Evolutionary conservation across 2,888 invertebrate genomes (phyloP), one percentile per base, ranked within the genome.

Genomic region (Zaprionus obscuricornis): DNA sequence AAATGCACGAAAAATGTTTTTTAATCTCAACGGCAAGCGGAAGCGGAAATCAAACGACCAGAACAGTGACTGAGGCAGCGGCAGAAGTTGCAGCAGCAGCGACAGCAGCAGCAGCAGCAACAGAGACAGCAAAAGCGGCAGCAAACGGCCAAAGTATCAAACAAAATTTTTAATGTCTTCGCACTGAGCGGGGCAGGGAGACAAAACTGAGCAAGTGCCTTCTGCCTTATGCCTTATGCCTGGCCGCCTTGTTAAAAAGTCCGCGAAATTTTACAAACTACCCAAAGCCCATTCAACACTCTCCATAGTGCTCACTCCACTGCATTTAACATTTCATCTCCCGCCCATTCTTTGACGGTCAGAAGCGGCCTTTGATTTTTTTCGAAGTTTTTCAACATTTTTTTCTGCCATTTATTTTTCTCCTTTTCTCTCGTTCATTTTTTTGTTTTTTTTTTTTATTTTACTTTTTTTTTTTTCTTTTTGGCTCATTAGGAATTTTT

Each of bases 31-130:
- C 76, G 88, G 87, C 87, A 87, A 87, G 87, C 87, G 88, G 86
- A 87, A 87, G 69, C 87, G 88, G 88, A 88, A 87, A 87, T 88
- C 88, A 86, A 87, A 88, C 88, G 88, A 88, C 88, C 88, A 87
- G 88, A 87, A 85, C 87, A 78, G 71, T 70, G 79, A 67, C 67
- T 34, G 45, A 16, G 39, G 33, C 37, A 1, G 14, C 18, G 24
- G 22, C 47, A 1, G 26, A 14, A 26, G 8, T 49, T 5, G 24
- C 6, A 40, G n/a, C 55, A 0, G 20, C 7, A 37, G 17, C 46
- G 0, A n/a, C 11, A 18, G 13, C 43, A 3, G 45, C 37, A 39
- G 22, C 27, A 37, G 67, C 17, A 11, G 11, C 8, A 22, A 22
- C 34, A 20, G 56, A 10, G 17, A 4, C 13, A 22, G 37, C 45